These are phyloP conservation scores for Xiphophorus couchianus DNA, from an alignment of 2,113 vertebrate genomes.

Conservation along the genomic window DNA sequence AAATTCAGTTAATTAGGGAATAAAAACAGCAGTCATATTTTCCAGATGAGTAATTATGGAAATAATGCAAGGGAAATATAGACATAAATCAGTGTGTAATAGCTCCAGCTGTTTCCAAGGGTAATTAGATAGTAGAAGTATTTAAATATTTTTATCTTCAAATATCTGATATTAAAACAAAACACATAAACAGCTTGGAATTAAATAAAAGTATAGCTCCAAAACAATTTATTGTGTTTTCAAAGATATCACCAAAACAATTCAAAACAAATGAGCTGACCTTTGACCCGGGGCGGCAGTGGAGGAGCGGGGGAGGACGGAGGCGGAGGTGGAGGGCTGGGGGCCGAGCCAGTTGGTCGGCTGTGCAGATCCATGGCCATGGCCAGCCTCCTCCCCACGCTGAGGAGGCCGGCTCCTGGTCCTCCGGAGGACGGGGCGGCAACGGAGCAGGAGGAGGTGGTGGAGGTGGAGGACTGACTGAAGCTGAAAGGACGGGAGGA, in stretches of 20 bases:
- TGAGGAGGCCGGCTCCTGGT: slow-evolving; percentile 55
- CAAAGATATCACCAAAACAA: not conserved
- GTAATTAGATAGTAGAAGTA: not conserved
- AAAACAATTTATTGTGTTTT: not conserved
- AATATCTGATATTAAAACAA: too few relatives aligned
- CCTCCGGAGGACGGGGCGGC: not conserved
- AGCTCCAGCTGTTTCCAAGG: not conserved
- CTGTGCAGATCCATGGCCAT: slow-evolving; percentile 70
- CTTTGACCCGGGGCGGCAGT: slow-evolving; percentile 70
- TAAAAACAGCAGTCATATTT: not conserved
- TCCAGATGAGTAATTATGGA: not conserved
- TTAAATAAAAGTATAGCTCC: not conserved
- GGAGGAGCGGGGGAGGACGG: slow-evolving; percentile 70
- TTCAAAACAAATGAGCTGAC: slow-evolving; percentile 27
- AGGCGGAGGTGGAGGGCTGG: slow-evolving; percentile 65
- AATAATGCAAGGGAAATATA: not conserved
- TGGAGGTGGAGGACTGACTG: slow-evolving; percentile 40
- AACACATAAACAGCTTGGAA: not conserved
- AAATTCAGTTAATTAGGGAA: not conserved
- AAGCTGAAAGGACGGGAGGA: slow-evolving; percentile 64
- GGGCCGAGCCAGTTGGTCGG: slow-evolving; percentile 30
- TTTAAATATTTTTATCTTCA: not conserved
- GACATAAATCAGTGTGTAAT: not conserved
- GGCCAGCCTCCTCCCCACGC: slow-evolving; percentile 69
- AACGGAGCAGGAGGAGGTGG: slow-evolving; percentile 27